Evolutionary conservation across 2,113 vertebrate species (phyloP), one percentile per base, ranked within the genome.

Genomic region (Hemiscyllium ocellatum): DNA sequence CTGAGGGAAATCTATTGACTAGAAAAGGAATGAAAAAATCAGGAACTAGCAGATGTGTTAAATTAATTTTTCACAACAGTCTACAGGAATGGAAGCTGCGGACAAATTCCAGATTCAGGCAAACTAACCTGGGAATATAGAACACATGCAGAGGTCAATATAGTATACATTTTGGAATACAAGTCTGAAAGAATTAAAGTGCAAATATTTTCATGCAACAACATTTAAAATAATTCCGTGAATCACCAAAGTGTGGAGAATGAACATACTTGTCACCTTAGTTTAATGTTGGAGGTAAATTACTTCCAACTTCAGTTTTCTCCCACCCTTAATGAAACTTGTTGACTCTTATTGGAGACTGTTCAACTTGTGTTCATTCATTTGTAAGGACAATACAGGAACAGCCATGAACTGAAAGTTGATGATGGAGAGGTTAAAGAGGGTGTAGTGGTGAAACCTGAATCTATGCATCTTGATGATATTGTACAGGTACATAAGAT

Each of bases 21-120:
- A 33, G 87, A 61, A 90, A 90, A n/a, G 29, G 50, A 52, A 61
- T n/a, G 87, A 29, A 52, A 90, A 1, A 61, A 90, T 33, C 52
- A 61, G 87, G 26, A 90, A 90, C 4, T 90, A 56, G 47, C 85
- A 87, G 85, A 87, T 87, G 87, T 17, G 13, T 61, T n/a, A 13
- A 90, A 90, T 65, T 61, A 87, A 90, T 90, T 56, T 33, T 56
- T 90, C 87, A 90, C 52, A 89, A 61, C 86, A 89, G 86, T 56
- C 86, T 65, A 0, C 87, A 29, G 52, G 87, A 90, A 87, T 87
- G 85, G 56, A 52, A 50, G 24, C 76, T 47, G 37, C 22, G 80
- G 87, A 61, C 87, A 56, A 83, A 47, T 90, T 90, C 87, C 87
- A 90, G 87, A 90, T 61, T 65, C 26, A 61, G 87, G 29, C 10